Evolutionary conservation across 2,797 vertebrate species (phyloP), one percentile per base, ranked within the genome.

Genomic region (Pseudotriccus pelzelni): DNA sequence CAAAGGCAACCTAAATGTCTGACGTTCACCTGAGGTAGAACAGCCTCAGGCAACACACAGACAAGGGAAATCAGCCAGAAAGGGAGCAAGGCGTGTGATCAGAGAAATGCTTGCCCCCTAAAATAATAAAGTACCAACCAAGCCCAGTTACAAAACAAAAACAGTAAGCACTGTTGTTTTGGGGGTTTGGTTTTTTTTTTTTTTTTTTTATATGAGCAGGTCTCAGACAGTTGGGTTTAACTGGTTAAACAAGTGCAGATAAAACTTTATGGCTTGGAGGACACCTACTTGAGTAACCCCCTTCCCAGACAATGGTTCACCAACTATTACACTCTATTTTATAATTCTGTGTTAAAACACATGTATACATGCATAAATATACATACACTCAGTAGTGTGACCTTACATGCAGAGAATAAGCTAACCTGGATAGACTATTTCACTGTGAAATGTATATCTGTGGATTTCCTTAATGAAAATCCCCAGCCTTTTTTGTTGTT

Each of bases 41-140:
- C 7, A 90, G 89, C 89, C 87, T 44, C 30, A 5, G 91, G 94
- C 95, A 81, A 66, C 0, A 1, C 30, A 15, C 30, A 62, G 53
- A 10, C 4, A 37, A 25, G 76, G 49, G 46, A 81, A 92, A 84
- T 62, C 76, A 90, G 79, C 53, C 84, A 94, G 79, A 43, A 67
- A 84, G 27, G n/a, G 41, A 92, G 56, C 32, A 50, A 67, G 60
- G 41, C 23, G 4, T 15, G 36, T 16, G 60, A 93, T 82, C 76
- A 91, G 66, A 89, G 69, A 9, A 36, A 63, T 9, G 32, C 9
- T 27, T 59, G 17, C 18, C 53, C 67, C 76, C 32, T 39, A 22
- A 88, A 92, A 80, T 39, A 47, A 63, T 5, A 76, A 74, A 83
- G 21, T 28, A 58, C 23, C 53, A 87, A 68, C 5, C 5, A 72